Base-by-base conservation (phyloP, 2,113 vertebrate genomes). In the Tachysurus vachellii region DNA sequence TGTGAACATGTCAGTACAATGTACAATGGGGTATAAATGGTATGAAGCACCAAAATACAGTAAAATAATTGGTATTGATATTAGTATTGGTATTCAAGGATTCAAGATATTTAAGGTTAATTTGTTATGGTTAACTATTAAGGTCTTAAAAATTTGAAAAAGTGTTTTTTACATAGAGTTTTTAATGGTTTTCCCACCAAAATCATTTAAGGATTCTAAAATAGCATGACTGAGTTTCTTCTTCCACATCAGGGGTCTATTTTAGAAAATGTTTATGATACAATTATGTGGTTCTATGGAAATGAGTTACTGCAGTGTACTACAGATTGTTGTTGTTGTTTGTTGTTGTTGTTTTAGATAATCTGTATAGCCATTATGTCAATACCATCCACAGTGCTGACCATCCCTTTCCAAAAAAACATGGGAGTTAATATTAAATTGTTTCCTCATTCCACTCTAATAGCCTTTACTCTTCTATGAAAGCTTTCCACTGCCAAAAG, bases 171-270 rank as follows among this genome's bases (percentile, higher is more conserved):
- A 62, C 61, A 62, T 62, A 17, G 13, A 68, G 28, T 6, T 13
- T 68, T 42, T 42, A 17, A 42, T 71, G 16, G 31, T 71, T 71
- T 28, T 16, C 31, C 31, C 16, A 71, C 2, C n/a, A 70, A 66
- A 23, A 66, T 4, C n/a, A 28, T 12, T 11, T 11, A 66, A 70
- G 16, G 16, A 70, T 36, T 70, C 66, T 2, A 70, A 17, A 68
- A 42, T 1, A 71, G 16, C 42, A 17, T 73, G 36, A 21, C 57
- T 81, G 53, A 86, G 42, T 21, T n/a, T 86, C 85, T 86, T 66
- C 23, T 68, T 17, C 79, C 64, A 73, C 54, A 26, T 82, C 12
- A 64, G 54, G 53, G 36, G 28, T 21, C 0, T 12, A 28, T 80
- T 86, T 53, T 6, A 17, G 10, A 80, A 64, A n/a, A 9, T n/a